Conservation (phyloP, 92 coral and sea anemone species). For the Porites rus region DNA sequence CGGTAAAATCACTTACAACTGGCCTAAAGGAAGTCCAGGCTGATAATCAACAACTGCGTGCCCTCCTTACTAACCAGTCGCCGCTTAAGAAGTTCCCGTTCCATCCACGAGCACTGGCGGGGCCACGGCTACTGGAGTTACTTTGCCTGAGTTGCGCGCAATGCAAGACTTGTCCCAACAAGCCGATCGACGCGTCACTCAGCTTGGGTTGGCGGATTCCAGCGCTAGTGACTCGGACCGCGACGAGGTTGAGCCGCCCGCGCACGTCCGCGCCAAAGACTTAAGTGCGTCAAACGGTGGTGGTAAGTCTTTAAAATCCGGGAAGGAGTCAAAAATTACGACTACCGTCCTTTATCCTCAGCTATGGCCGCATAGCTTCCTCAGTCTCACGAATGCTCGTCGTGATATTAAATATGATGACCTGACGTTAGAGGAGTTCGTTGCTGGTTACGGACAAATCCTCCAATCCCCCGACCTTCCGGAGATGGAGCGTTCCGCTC, state of each 20-base stretch:
- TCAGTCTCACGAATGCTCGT: slow-evolving; percentile 8
- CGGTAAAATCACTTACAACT: slow-evolving; percentile 5
- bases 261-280: too few relatives aligned
- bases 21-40: slow-evolving; percentile 19
- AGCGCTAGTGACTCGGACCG: too few relatives aligned
- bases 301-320: background rate
- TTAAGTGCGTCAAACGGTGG: too few relatives aligned
- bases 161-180: too few relatives aligned
- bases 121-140: too few relatives aligned
- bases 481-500: background rate
- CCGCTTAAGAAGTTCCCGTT: background rate
- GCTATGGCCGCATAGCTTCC: slow-evolving; percentile 39
- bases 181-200: too few relatives aligned
- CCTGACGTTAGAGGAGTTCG: slow-evolving; percentile 30
- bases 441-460: slow-evolving; percentile 37
- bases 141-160: too few relatives aligned
- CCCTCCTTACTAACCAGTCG: background rate
- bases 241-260: too few relatives aligned
- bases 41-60: slow-evolving; percentile 5
- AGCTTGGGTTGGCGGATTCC: too few relatives aligned
- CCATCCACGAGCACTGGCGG: background rate
- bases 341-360: slow-evolving; percentile 21
- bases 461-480: background rate
- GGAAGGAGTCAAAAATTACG: slow-evolving; percentile 13
- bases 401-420: slow-evolving; percentile 30